Evolutionary conservation across 2,797 vertebrate genomes (phyloP), one percentile per base, ranked within the genome.

Genomic region (Oreortyx pictus): DNA sequence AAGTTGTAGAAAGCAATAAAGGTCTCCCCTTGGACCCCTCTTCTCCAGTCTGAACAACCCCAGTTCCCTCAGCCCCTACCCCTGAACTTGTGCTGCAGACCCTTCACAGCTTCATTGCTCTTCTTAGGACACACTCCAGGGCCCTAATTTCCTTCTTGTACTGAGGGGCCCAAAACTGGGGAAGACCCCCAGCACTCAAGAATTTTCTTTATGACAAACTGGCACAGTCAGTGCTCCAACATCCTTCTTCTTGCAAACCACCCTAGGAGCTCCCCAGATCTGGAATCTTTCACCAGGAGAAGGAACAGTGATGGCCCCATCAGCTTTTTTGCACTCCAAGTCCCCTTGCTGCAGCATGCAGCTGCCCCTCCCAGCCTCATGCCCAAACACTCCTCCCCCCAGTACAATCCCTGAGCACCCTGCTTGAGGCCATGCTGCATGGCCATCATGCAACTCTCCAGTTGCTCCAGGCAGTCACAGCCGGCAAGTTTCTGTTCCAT

Each of bases 341-440:
- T 1, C 16, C 7, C 41, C 19, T 84, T 0, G 0, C 31, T 75
- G 66, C 16, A 75, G 6, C 11, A 8, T 3, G 18, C 0, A 1
- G 3, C 31, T 91, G 24, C 46, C 57, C 27, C 24, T 44, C 67
- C 47, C 14, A 65, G 27, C 33, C 37, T 68, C 2, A 0, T 35
- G 7, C 6, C 57, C 46, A 25, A 72, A 33, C 14, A 24, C 4
- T 29, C 35, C 3, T 50, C 56, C 72, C 49, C 39, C 50, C 82
- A 79, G 39, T 39, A 68, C 9, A 70, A 0, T 18, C 59, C 25
- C 50, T 46, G 39, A 79, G 25, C 90, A 90, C 76, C 8, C 0
- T 5, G 12, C 10, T 47, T 5, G 65, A 85, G 29, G 39, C 2
- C 60, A 19, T 5, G 11, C 7, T 68, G 80, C 57, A 50, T 1